These are phyloP conservation scores for Alligator sinensis DNA, from an alignment of 2,113 vertebrate genomes.

Conservation along the genomic window DNA sequence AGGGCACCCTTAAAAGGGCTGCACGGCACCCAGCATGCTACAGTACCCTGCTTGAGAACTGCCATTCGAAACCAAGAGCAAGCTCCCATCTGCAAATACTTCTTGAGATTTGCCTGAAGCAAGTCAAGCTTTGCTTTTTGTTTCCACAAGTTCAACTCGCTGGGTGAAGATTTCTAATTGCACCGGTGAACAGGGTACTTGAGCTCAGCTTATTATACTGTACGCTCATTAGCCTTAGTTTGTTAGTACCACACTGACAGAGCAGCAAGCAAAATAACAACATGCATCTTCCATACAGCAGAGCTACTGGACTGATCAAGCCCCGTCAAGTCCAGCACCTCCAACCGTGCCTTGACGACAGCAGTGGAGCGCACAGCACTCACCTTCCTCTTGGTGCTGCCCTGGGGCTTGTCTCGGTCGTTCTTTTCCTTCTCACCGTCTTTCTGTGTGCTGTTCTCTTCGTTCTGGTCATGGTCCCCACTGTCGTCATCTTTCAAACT, in stretches of 20 bases:
- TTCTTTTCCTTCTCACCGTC: conserved; percentile 90
- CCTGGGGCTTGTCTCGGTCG: conserved; percentile 82
- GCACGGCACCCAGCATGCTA: too few relatives aligned
- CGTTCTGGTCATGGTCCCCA: conserved; percentile 88
- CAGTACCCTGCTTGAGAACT: too few relatives aligned
- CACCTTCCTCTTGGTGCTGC: conserved; percentile 83
- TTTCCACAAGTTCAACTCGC: background rate
- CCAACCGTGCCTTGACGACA: accelerated
- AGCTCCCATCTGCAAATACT: background rate
- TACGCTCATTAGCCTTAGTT: too few relatives aligned
- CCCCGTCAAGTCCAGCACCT: background rate
- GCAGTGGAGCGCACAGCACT: background rate
- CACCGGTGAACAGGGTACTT: background rate
- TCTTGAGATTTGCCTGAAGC: background rate
- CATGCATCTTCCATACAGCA: accelerated
- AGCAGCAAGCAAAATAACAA: background rate
- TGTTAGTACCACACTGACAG: background rate
- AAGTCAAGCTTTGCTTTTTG: background rate
- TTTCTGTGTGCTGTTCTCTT: conserved; percentile 90
- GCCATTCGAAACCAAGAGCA: background rate
- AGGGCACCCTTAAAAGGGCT: too few relatives aligned
- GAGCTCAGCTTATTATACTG: background rate
- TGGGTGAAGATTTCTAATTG: background rate
- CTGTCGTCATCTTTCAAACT: conserved; percentile 89
- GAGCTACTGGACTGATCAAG: background rate